phyloP scores from a whole-genome alignment of 1,140 invertebrate genomes.

The Drosophila melanogaster region Release_6_plus_ISO1_MT NT_033777.3:10367001-10367500 shows the following conservation, averaged over 20 bases:
- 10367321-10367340: not conserved
- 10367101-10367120: not conserved
- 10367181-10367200: conserved; percentile 82
- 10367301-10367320: not conserved
- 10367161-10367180: conserved; percentile 75
- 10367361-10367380: conserved; percentile 1
- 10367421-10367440: too few species aligned
- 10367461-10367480: too few species aligned
- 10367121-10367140: conserved; percentile 39
- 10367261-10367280: not conserved
- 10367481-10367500: too few species aligned
- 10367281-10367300: not conserved
- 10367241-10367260: not conserved
- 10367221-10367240: conserved; percentile 18
- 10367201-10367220: conserved; percentile 71
- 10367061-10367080: conserved; percentile 29
- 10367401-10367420: too few species aligned
- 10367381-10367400: too few species aligned
- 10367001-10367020: conserved; percentile 80
- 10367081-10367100: conserved; percentile 50
- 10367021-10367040: conserved; percentile 64
- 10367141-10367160: conserved; percentile 51
- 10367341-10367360: not conserved
- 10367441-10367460: too few species aligned
- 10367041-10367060: conserved; percentile 31